Percentiles rank a stretch among this genome's conserved stretches.
Conservation (phyloP, 2,797 vertebrate genomes). For the Pseudochaenichthys georgianus region DNA sequence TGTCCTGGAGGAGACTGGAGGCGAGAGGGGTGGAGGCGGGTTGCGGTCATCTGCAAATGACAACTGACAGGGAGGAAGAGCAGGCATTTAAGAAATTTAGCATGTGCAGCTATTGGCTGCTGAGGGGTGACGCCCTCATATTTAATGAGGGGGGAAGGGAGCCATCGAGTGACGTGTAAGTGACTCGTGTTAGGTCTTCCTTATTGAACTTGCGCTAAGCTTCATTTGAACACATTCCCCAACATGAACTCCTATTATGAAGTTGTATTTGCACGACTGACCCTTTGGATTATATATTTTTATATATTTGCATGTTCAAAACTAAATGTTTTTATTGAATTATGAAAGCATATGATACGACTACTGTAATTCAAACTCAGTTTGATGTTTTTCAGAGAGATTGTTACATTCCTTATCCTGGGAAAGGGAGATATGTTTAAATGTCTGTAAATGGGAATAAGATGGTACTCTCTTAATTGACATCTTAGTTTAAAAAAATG, state of each 20-base stretch:
- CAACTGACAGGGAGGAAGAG: too few relatives aligned
- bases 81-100: too few relatives aligned
- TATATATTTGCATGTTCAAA: neutral
- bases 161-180: too few relatives aligned
- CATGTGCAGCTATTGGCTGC: too few relatives aligned
- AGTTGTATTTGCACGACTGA: neutral
- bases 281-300: neutral
- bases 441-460: neutral
- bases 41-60: too few relatives aligned
- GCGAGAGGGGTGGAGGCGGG: too few relatives aligned
- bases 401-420: too few relatives aligned
- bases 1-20: too few relatives aligned
- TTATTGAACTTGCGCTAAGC: too few relatives aligned
- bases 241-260: slow-evolving; percentile 1
- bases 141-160: too few relatives aligned
- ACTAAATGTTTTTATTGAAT: slow-evolving; percentile 4
- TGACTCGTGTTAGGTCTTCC: too few relatives aligned
- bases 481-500: slow-evolving; percentile 3
- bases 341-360: neutral
- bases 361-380: neutral
- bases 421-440: neutral
- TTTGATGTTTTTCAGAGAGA: neutral
- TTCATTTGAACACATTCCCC: slow-evolving; percentile 8
- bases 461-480: neutral
- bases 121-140: too few relatives aligned